A percentile compares a stretch with the other conserved stretches of the same genome.
These are phyloP conservation scores for Troglohyphantes excavatus DNA, from an alignment of 2,888 invertebrate species.

Conservation along the genomic window DNA sequence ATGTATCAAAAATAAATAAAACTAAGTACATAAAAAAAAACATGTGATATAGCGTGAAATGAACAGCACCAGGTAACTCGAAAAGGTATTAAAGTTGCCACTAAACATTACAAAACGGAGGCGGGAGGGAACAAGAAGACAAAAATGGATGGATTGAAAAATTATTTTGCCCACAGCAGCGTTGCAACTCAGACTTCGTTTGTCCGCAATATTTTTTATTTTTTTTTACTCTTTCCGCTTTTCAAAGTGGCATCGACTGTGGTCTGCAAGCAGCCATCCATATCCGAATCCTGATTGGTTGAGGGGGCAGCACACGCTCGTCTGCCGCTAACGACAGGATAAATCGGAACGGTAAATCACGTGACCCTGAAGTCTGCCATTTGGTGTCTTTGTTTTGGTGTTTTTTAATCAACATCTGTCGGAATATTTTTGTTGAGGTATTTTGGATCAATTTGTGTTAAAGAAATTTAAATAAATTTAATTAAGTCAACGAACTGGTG, in stretches of 20 bases:
- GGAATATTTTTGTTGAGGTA: not conserved
- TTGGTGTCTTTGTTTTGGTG: constrained; percentile 33
- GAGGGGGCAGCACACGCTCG: constrained; percentile 56
- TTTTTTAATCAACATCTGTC: not conserved
- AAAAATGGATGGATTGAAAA: constrained; percentile 69
- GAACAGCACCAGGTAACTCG: constrained; percentile 49
- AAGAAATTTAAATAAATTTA: no score
- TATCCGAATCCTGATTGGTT: constrained; percentile 71
- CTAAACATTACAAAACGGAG: constrained; percentile 54
- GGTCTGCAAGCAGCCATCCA: constrained; percentile 62
- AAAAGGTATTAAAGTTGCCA: constrained; percentile 52
- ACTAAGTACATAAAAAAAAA: constrained; percentile 20
- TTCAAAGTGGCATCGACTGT: constrained; percentile 27
- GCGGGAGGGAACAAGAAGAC: not conserved
- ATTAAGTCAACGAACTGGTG: no score
- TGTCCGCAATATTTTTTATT: not conserved
- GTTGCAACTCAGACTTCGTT: constrained; percentile 51
- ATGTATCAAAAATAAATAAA: constrained; percentile 26
- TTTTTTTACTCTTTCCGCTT: constrained; percentile 16
- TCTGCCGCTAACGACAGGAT: constrained; percentile 63
- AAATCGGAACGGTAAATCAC: constrained; percentile 69
- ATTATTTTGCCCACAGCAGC: constrained; percentile 73
- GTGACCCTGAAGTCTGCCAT: constrained; percentile 59
- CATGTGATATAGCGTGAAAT: constrained; percentile 65
- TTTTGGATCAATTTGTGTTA: no score